Base-by-base conservation (phyloP, 2,888 invertebrate genomes). In the Hypselothyrea guttata region DNA sequence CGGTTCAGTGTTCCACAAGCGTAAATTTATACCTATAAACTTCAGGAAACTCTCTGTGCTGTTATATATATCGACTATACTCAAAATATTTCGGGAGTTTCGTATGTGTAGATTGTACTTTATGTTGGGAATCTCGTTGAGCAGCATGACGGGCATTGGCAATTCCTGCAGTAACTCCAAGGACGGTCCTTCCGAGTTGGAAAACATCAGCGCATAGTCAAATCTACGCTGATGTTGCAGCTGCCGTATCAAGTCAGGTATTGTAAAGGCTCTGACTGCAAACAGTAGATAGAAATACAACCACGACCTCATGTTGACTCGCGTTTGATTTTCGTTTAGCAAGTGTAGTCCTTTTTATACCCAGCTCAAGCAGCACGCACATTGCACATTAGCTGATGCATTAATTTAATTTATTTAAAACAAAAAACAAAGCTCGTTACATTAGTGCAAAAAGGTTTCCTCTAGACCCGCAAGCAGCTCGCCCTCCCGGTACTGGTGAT, bases 171-270 rank as follows among this genome's bases (percentile, higher is more conserved):
- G 8, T 0, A 41, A 7, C 0, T 30, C 44, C 34, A 51, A 33
- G n/a, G n/a, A n/a, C n/a, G 55, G 53, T 1, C 53, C 27, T 4
- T 68, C 61, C 3, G 59, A 48, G 44, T 73, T 68, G 31, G 70
- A 69, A 37, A 71, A 13, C 7, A 79, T 18, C n/a, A 84, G 35
- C 16, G 63, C 49, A 59, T 65, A 71, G 0, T 84, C 70, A 16
- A 75, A 73, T 9, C 55, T n/a, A 3, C 83, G 41, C 9, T 69
- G 59, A 11, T 12, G 28, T 8, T 65, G 56, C 13, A 84, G 35
- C 11, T 83, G 63, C 44, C 65, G 55, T 11, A 85, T 31, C 5
- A 86, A 53, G 35, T 71, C 59, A 4, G 55, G 38, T n/a, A 66
- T 3, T 1, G 4, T 49, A 12, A 28, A n/a, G 15, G 30, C 4